Evolutionary conservation across 2,888 invertebrate species (phyloP).

Genomic region (Isoperla grammatica): DNA sequence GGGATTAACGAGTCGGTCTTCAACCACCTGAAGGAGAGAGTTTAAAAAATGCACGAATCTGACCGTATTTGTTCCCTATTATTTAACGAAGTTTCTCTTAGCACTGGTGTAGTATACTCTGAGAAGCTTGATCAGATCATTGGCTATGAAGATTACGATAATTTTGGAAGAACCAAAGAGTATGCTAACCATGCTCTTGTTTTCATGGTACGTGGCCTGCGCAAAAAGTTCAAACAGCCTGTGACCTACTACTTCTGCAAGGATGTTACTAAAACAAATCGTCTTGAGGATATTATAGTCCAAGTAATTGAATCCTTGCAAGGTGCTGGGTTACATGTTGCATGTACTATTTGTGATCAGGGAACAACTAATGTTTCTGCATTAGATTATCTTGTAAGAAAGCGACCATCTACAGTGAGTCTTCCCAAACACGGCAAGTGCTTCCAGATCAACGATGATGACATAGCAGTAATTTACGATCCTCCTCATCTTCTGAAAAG

Average conservation of each 20-base stretch:
- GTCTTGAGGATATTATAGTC: slow-evolving; percentile 9
- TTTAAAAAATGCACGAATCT: neutral
- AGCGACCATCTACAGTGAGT: neutral
- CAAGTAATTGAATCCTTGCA: slow-evolving; percentile 18
- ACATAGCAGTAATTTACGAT: slow-evolving; percentile 23
- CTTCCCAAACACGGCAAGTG: slow-evolving; percentile 1
- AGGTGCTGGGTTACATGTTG: slow-evolving; percentile 19
- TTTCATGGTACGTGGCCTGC: slow-evolving; percentile 24
- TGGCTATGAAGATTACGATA: slow-evolving; percentile 23
- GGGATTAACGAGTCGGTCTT: slow-evolving; percentile 16
- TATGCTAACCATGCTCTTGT: slow-evolving; percentile 25
- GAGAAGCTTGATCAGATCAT: slow-evolving; percentile 15
- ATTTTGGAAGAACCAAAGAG: slow-evolving; percentile 15
- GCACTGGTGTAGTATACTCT: slow-evolving; percentile 3
- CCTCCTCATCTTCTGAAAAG: slow-evolving; percentile 21
- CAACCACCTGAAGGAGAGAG: slow-evolving; percentile 1
- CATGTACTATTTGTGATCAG: slow-evolving; percentile 24
- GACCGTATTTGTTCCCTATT: slow-evolving; percentile 15
- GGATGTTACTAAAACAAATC: slow-evolving; percentile 13
- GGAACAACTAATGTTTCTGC: slow-evolving; percentile 16
- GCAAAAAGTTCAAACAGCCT: slow-evolving; percentile 22
- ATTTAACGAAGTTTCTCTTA: slow-evolving; percentile 21
- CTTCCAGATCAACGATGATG: slow-evolving; percentile 10
- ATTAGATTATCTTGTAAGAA: neutral
- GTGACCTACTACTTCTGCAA: slow-evolving; percentile 22